Percentiles rank a stretch among this genome's conserved stretches.
Evolutionary conservation across 1,140 invertebrate species (phyloP).

Genomic region (Euglossa dilemma): DNA sequence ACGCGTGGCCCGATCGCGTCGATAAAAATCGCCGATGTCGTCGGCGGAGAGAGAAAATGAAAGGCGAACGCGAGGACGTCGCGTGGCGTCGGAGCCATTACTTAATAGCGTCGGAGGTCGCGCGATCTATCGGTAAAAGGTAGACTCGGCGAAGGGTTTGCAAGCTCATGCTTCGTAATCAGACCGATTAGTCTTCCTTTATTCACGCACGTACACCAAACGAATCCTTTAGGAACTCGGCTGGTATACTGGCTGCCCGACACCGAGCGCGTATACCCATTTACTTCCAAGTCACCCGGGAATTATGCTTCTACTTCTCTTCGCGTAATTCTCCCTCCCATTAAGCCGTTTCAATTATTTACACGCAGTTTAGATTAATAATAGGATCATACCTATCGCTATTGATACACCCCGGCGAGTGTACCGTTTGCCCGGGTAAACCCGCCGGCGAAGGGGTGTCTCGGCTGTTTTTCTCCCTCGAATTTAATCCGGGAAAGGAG

Average conservation of each 20-base stretch:
- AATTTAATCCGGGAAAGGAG: no score
- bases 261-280: conserved; percentile 46
- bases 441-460: background rate
- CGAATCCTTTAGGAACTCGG: conserved; percentile 66
- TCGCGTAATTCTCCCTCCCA: conserved; percentile 75
- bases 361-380: conserved; percentile 76
- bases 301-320: conserved; percentile 70
- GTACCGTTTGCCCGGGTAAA: background rate
- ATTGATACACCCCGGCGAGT: conserved; percentile 49
- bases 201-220: conserved; percentile 55
- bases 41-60: no score
- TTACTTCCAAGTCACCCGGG: conserved; percentile 73
- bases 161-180: conserved; percentile 67
- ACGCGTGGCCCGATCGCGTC: no score
- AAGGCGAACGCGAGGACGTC: no score
- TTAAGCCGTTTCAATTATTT: conserved; percentile 76
- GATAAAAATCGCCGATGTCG: conserved; percentile 6
- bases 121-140: conserved; percentile 29
- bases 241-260: conserved; percentile 46
- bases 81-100: conserved; percentile 10
- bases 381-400: conserved; percentile 69
- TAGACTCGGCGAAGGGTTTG: conserved; percentile 46
- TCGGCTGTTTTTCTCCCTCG: background rate
- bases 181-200: conserved; percentile 67
- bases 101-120: conserved; percentile 41